A percentile compares a stretch with the other conserved stretches of the same genome.
These are phyloP conservation scores for Lynx canadensis DNA, from an alignment of 2,113 vertebrate genomes.

Conservation along the genomic window DNA sequence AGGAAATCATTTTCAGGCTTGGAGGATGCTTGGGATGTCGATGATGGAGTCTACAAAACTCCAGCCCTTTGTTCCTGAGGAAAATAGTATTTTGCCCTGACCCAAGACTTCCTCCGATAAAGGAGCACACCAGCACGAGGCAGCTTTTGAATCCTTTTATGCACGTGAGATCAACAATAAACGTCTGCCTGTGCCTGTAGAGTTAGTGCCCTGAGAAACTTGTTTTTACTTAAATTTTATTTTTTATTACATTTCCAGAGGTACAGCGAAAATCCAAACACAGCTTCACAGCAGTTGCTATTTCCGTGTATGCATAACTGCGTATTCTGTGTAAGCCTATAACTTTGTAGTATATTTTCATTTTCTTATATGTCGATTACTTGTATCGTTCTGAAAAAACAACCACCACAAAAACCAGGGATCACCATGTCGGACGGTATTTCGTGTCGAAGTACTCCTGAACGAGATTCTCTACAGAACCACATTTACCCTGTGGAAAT, in stretches of 20 bases:
- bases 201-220: background rate
- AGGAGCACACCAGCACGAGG: background rate
- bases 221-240: background rate
- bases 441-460: background rate
- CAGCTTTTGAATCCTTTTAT: background rate
- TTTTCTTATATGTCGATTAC: background rate
- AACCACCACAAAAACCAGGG: background rate
- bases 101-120: background rate
- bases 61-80: background rate
- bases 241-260: background rate
- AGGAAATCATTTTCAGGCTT: background rate
- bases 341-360: background rate
- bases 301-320: background rate
- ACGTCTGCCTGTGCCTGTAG: background rate
- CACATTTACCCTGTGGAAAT: background rate
- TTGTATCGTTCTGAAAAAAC: background rate
- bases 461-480: background rate
- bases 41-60: background rate
- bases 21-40: background rate
- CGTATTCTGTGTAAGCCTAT: background rate
- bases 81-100: background rate
- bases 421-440: background rate
- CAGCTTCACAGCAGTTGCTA: background rate
- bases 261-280: background rate
- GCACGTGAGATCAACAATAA: background rate